phyloP scores from a whole-genome alignment of 2,797 vertebrate species.

The Rhinella marina region DNA sequence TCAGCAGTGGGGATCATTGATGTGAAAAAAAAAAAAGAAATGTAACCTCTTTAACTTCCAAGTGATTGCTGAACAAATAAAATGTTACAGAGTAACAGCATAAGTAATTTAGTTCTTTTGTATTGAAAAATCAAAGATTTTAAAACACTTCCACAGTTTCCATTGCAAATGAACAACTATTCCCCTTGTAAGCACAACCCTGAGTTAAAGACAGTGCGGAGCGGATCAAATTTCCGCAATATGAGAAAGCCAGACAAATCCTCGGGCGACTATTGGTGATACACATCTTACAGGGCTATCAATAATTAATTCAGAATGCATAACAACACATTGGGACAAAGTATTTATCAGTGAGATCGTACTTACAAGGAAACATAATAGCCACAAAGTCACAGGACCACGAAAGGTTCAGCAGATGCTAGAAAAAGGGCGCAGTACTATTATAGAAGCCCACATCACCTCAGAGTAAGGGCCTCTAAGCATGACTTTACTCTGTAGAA shows the following conservation, averaged over 20 bases:
- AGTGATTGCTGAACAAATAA: background rate
- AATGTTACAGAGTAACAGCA: background rate
- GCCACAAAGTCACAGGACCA: constrained; percentile 9
- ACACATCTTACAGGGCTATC: constrained; percentile 72
- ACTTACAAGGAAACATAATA: constrained; percentile 78
- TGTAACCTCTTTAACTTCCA: background rate
- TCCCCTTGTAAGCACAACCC: constrained; percentile 24
- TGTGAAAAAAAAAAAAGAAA: too few relatives aligned
- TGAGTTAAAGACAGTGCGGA: constrained; percentile 14
- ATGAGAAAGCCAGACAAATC: constrained; percentile 69
- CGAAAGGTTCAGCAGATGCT: background rate
- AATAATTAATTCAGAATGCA: constrained; percentile 80
- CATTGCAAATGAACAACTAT: background rate
- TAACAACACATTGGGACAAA: constrained; percentile 79
- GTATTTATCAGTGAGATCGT: constrained; percentile 77
- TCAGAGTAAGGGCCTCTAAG: background rate
- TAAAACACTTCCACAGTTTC: background rate
- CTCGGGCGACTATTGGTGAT: constrained; percentile 70
- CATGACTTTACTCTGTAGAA: background rate
- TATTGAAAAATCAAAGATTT: background rate
- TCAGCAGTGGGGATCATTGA: too few relatives aligned
- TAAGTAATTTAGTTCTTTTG: too few relatives aligned
- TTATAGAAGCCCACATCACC: background rate
- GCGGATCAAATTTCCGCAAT: constrained; percentile 63
- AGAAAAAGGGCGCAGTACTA: constrained; percentile 55